A percentile compares a stretch with the other conserved stretches of the same genome.
phyloP scores from a whole-genome alignment of 2,888 invertebrate species.

The Drosophila anomalipes region DNA sequence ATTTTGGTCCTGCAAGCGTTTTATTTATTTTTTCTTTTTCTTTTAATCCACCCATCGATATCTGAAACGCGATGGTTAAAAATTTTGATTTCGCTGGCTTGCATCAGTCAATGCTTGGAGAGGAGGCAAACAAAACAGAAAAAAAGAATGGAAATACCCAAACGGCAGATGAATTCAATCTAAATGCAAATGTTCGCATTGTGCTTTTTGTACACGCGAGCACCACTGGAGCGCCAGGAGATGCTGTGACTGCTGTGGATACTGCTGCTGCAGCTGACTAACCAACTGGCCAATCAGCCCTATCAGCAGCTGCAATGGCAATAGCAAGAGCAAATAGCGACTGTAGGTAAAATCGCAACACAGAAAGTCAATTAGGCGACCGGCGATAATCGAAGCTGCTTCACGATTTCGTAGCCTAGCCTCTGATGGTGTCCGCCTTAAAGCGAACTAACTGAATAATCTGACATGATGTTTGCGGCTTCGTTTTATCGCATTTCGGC shows the following conservation, averaged over 20 bases:
- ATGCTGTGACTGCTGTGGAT: neutral
- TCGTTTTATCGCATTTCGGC: neutral
- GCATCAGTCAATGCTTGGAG: slow-evolving; percentile 58
- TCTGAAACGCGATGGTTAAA: slow-evolving; percentile 29
- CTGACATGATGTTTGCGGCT: slow-evolving; percentile 1
- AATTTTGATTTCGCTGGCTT: slow-evolving; percentile 75
- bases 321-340: slow-evolving; percentile 1
- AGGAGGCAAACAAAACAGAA: slow-evolving; percentile 5
- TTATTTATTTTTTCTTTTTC: neutral
- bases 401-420: slow-evolving; percentile 30
- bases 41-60: slow-evolving; percentile 41
- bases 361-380: slow-evolving; percentile 77
- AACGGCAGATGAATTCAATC: slow-evolving; percentile 73
- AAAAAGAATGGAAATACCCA: slow-evolving; percentile 18
- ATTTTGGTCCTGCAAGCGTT: slow-evolving; percentile 2
- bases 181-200: slow-evolving; percentile 76
- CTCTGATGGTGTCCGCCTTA: slow-evolving; percentile 1
- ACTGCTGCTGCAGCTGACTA: slow-evolving; percentile 15
- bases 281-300: slow-evolving; percentile 15
- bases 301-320: neutral
- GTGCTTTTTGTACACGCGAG: slow-evolving; percentile 57
- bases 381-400: slow-evolving; percentile 67
- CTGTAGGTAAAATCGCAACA: slow-evolving; percentile 74
- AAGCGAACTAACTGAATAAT: slow-evolving; percentile 15
- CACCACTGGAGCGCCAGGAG: slow-evolving; percentile 23